Evolutionary conservation across 2,797 vertebrate genomes (phyloP), one percentile per base, ranked within the genome.

Genomic region (Dermochelys coriacea): DNA sequence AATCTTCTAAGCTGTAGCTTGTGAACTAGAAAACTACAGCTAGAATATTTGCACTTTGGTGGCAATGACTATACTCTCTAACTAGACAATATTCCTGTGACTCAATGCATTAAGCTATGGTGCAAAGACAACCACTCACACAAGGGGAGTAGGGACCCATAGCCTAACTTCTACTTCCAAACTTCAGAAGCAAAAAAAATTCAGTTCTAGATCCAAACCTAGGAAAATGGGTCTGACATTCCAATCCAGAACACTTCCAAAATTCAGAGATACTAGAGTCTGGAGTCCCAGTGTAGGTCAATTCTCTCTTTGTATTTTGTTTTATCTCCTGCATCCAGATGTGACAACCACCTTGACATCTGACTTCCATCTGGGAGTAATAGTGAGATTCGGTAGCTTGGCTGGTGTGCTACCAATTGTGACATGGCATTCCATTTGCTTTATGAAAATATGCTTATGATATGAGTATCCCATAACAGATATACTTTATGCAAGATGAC

Each of bases 271-370:
- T 5, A 68, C 92, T 87, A 19, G 78, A 84, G 27, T 27, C 41
- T 86, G 18, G 15, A 80, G 1, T 3, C 16, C 12, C 82, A 91
- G 10, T 4, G 57, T 52, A 9, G 3, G 6, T 31, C 23, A 89
- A 75, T 34, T 34, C 59, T 90, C 4, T 6, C 87, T 93, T 75
- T 86, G 4, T 84, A 59, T 90, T 93, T 95, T 50, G 75, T 4
- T 87, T 93, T 75, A 79, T 83, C 49, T 87, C 81, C 82, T 0
- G 78, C 93, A 82, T 16, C 14, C 34, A 59, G n/a, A 86, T 59
- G 8, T 57, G 80, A 68, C 88, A 86, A 50, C 84, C 15, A 61
- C 18, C 27, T 57, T 89, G 49, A 1, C 11, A 41, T 84, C 55
- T 84, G 5, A 27, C n/a, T 82, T 86, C 37, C 16, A 54, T n/a